Evolutionary conservation across 2,888 invertebrate species (phyloP).

Genomic region (Drosophila picticornis): DNA sequence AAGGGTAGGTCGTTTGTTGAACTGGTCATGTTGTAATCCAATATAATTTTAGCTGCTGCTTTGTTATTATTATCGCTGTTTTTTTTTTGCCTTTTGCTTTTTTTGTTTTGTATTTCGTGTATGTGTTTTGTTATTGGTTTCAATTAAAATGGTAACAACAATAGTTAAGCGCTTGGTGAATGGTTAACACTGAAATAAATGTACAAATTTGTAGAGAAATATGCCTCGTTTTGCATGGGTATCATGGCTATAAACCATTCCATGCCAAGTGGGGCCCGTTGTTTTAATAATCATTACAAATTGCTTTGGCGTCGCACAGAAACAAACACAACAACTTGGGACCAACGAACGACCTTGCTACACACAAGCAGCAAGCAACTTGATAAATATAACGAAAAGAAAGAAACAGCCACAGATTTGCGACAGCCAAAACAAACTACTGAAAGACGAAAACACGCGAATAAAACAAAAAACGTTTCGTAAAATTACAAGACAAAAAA

Average conservation of each 20-base stretch:
- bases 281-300: conserved; percentile 81
- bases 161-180: conserved; percentile 64
- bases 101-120: conserved; percentile 24
- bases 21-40: conserved; percentile 69
- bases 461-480: conserved; percentile 46
- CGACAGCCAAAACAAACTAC: conserved; percentile 42
- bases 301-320: conserved; percentile 66
- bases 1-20: conserved; percentile 37
- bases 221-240: conserved; percentile 60
- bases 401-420: conserved; percentile 48
- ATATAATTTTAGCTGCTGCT: conserved; percentile 65
- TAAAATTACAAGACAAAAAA: conserved; percentile 54
- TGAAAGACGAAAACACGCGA: conserved; percentile 18
- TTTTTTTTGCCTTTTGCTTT: conserved; percentile 37
- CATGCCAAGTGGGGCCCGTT: conserved; percentile 64
- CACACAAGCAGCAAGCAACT: conserved; percentile 70
- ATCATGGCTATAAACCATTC: conserved; percentile 45
- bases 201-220: conserved; percentile 47
- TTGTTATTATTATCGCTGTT: conserved; percentile 53
- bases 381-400: conserved; percentile 58
- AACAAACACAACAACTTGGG: conserved; percentile 32
- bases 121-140: conserved; percentile 56
- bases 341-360: conserved; percentile 81
- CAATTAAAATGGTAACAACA: conserved; percentile 76
- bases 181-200: conserved; percentile 58